Conservation (phyloP, 2,888 invertebrate species). For the Drosophila paracracens region DNA sequence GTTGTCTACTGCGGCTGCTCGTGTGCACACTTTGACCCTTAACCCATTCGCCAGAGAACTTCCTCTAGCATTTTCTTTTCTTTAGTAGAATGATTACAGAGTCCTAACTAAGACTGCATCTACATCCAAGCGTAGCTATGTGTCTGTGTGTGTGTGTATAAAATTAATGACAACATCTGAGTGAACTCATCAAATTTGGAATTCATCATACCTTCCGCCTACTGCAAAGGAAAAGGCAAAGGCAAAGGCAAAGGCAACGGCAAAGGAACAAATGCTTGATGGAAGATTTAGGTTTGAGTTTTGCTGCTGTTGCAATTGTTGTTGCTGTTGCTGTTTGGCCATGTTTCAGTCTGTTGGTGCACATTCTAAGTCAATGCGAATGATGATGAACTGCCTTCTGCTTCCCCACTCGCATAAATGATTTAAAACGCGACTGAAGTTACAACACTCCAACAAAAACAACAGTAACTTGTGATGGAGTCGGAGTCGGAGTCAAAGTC, state of each 20-base stretch:
- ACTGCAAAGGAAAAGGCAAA: constrained; percentile 55
- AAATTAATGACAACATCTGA: constrained; percentile 81
- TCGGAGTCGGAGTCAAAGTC: constrained; percentile 14
- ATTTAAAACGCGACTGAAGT: constrained; percentile 68
- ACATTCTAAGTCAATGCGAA: constrained; percentile 80
- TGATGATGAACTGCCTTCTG: constrained; percentile 75
- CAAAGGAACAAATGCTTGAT: constrained; percentile 8
- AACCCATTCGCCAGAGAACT: constrained; percentile 16
- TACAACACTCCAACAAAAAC: constrained; percentile 14
- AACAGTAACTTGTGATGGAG: constrained; percentile 41
- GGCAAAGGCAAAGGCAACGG: constrained; percentile 13
- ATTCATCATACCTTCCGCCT: constrained; percentile 81
- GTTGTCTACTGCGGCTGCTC: constrained; percentile 26
- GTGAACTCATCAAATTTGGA: constrained; percentile 82
- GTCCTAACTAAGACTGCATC: constrained; percentile 1
- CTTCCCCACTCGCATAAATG: constrained; percentile 71
- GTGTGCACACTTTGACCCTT: constrained; percentile 69
- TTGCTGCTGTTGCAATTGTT: not conserved
- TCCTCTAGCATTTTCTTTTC: constrained; percentile 16
- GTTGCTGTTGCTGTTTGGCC: constrained; percentile 23
- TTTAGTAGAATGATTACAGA: constrained; percentile 43
- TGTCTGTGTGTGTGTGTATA: constrained; percentile 57
- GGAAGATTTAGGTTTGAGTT: constrained; percentile 6
- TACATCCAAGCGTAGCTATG: constrained; percentile 35
- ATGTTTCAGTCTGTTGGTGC: constrained; percentile 57